Base-by-base conservation (phyloP, 2,888 invertebrate species). In the Hirtodrosophila cameraria region DNA sequence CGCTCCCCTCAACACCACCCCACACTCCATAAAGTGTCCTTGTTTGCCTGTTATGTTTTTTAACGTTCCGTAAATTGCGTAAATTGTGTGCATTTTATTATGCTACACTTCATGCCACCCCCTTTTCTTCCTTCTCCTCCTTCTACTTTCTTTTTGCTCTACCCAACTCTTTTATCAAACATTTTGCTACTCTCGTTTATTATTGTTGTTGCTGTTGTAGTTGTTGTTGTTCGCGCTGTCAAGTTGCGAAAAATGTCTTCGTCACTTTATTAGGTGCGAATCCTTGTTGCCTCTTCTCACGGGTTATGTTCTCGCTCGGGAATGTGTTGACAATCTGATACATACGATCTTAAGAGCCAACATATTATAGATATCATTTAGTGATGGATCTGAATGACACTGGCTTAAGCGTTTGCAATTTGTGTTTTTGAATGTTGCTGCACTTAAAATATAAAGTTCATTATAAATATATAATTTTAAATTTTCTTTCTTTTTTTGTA, bases 21-120 rank as follows among this genome's bases (percentile, higher is more conserved):
- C n/a, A n/a, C 11, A 20, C 39, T 12, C 25, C 16, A 28, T 15
- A 49, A 63, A 58, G 60, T 55, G 46, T 76, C 67, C 61, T 76
- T 76, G 76, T 55, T 75, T 75, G 70, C 61, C 69, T 64, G 65
- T 80, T 72, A 75, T 75, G 72, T 79, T 73, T 73, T 80, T 69
- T 73, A 69, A 63, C 76, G 62, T 75, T 67, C 62, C 75, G 69
- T 80, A 73, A 79, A 75, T 79, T 79, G 72, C 65, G 79, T 72
- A 75, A 79, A 79, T 80, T 80, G 76, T 73, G 73, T 59, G 66
- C 69, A 76, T 80, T 77, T 80, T 76, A 80, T 73, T 73, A 73
- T 61, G 63, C 63, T 64, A 66, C 58, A 62, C 63, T 78, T 69
- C 66, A 54, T 52, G 53, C 55, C 57, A 61, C 46, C 59, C 55